Base-by-base conservation (phyloP, 37 sponge, comb jelly and placozoan species). In the Crambe crambe region DNA sequence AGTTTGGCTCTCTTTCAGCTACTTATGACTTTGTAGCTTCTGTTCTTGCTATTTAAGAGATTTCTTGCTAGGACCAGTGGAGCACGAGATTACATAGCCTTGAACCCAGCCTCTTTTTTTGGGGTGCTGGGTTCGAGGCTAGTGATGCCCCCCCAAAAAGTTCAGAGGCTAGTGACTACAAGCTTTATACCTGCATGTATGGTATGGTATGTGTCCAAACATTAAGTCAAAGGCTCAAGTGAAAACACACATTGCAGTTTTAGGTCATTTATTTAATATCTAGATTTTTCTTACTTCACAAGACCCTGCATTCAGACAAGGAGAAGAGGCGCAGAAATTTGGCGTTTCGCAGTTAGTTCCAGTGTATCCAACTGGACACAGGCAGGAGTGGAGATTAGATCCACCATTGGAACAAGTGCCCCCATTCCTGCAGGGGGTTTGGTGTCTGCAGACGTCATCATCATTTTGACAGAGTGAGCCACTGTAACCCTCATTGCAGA, bases 361-460 rank as follows among this genome's bases (percentile, higher is more conserved):
- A 2, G 63, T 79, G 75, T 75, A 86, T 9, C 83, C 80, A 40
- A 63, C 2, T 44, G 79, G 66, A 51, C 91, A 91, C 36, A 29
- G 5, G 41, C 87, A 91, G 34, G 1, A 23, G 80, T 83, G 79
- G 40, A 0, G 34, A 32, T 76, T 73, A 0, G 82, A 64, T 1
- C 76, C 89, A 27, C 0, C 32, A 56, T 85, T 81, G 18, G 37
- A 38, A 56, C 83, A 85, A 6, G 42, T 72, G 18, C 77, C 85
- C 17, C 58, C 81, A 70, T 74, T 81, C 47, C 37, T 51, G 81
- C 91, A 91, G n/a, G 88, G 88, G 0, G 58, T 15, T 34, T 68
- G 70, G 31, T 87, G 81, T 1, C 81, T 76, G 74, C 87, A 87
- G 20, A 87, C 82, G 40, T 87, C 88, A 56, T 60, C n/a, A 36